Evolutionary conservation across 2,797 vertebrate species (phyloP), one percentile per base, ranked within the genome.

Genomic region (Rhynchotus rufescens): DNA sequence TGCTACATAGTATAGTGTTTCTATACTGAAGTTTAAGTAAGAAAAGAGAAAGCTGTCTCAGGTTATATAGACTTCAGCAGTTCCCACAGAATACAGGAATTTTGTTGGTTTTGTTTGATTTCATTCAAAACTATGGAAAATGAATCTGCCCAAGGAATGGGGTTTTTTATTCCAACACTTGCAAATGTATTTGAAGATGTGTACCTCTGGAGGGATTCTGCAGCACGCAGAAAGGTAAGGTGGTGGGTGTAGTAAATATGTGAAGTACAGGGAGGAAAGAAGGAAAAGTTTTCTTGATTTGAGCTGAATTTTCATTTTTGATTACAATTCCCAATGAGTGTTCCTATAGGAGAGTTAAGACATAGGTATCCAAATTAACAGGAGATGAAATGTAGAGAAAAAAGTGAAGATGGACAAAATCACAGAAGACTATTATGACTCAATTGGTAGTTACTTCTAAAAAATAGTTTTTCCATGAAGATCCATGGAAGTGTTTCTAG

Each of bases 141-240:
- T 0, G 1, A 40, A 5, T n/a, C 59, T 62, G 42, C 32, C 82
- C n/a, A 3, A 86, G 62, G 57, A 86, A 66, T 22, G 17, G 69
- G 26, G n/a, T 42, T 81, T 86, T 76, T 60, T 69, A 6, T 21
- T 30, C 52, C 42, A 17, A 47, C n/a, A 64, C 54, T 56, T 76
- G 66, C 86, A 89, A 84, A 73, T 34, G 36, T 52, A 0, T 56
- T 56, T 44, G 68, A 91, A 66, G 38, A 77, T 22, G 10, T 12
- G 20, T 62, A 60, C 3, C 38, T 80, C 80, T 25, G 60, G 88
- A 94, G 23, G 67, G 74, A 83, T 69, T 80, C 87, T 89, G 60
- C 78, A 64, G 19, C 22, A 5, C 0, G 25, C 65, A 32, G 72
- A 88, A 77, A 94, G 86, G 81, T 92, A 88, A 36, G 30, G 60